Percentiles rank a stretch among this genome's conserved stretches.
Evolutionary conservation across 2,797 vertebrate genomes (phyloP).

Genomic region (Eulemur albifrons): DNA sequence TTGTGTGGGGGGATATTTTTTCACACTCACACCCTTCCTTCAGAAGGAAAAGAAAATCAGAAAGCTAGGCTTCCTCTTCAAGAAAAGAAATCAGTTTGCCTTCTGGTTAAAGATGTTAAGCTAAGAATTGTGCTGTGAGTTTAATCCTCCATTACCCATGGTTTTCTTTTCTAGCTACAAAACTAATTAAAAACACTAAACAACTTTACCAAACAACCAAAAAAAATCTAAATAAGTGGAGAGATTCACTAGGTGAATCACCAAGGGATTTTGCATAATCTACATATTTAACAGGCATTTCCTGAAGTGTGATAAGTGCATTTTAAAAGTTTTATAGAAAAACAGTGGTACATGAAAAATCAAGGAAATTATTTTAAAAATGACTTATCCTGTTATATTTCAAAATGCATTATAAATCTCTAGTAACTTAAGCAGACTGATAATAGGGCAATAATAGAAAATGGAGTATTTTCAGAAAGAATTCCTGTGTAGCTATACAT

Average conservation of each 20-base stretch:
- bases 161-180: background rate
- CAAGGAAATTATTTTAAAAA: background rate
- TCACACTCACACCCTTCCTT: background rate
- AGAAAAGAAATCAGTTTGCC: background rate
- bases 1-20: background rate
- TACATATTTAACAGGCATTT: background rate
- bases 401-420: background rate
- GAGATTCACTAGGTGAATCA: background rate
- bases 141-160: background rate
- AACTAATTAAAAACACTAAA: background rate
- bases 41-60: background rate
- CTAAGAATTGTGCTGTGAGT: background rate
- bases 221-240: background rate
- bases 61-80: background rate
- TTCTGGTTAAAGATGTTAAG: background rate
- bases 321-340: background rate
- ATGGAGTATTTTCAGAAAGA: background rate
- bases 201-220: background rate
- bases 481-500: background rate
- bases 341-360: background rate
- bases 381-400: background rate
- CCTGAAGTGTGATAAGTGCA: background rate
- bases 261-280: background rate
- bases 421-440: background rate
- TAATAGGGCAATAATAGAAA: background rate